Base-by-base conservation (phyloP, 2,113 vertebrate genomes). In the Pelvicachromis taeniatus region DNA sequence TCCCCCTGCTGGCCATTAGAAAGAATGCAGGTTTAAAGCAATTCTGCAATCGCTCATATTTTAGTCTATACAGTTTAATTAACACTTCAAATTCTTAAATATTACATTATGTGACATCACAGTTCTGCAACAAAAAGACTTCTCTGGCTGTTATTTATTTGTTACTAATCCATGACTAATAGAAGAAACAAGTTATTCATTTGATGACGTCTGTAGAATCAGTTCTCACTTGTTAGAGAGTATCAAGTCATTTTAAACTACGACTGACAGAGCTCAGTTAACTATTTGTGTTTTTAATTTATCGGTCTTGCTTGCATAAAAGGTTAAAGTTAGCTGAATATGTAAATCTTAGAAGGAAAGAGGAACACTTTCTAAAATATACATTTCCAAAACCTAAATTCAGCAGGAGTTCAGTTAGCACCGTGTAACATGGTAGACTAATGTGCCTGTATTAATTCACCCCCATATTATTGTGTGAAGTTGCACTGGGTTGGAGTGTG, bases 321-420 rank as follows among this genome's bases (percentile, higher is more conserved):
- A 19, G 9, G 23, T 50, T 50, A 75, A 50, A 29, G 14, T 75
- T 31, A 75, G 23, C 4, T 31, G 23, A 75, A 75, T 23, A 31
- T 29, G 9, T 48, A 73, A 73, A 50, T 48, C 68, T 73, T 50
- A 73, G 23, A 48, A 45, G 14, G 68, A 31, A 29, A 75, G 14
- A 1, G 50, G 16, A 50, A 31, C 29, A 73, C 23, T 31, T 75
- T 50, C 9, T 50, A 31, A 75, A 75, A 31, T 50, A 50, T 50
- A 75, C 42, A 75, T 50, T 50, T 75, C 42, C 40, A 16, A 73
- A 73, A 50, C 42, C 42, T 14, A 31, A 29, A 19, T 50, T 50
- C 26, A 50, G 42, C 68, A 75, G 45, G 68, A 75, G 68, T 75
- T 52, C 70, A 75, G 45, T 52, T 75, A 52, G 17, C 70, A 75